Conservation (phyloP, 1,140 invertebrate species). For the Diabrotica undecimpunctata region DNA sequence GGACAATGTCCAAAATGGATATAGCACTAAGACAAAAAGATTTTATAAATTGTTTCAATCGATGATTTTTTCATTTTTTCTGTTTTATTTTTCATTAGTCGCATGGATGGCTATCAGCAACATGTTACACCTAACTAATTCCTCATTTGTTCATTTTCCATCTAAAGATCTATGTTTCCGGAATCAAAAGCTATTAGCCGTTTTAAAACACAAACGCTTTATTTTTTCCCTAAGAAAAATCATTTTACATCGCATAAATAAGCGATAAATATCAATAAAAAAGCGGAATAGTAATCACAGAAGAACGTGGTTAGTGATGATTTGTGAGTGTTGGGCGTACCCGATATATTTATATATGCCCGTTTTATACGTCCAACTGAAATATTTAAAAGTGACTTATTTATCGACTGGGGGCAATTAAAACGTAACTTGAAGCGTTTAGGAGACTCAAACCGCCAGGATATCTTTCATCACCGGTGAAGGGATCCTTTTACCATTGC, state of each 20-base stretch:
- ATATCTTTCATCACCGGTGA: conserved; percentile 8
- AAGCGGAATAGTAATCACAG: conserved; percentile 8
- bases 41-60: too few species aligned
- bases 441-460: conserved; percentile 10
- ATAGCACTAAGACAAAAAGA: too few species aligned
- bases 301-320: conserved; percentile 15
- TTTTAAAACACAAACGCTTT: background rate
- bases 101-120: too few species aligned
- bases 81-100: too few species aligned
- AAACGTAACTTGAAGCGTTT: conserved; percentile 15
- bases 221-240: background rate
- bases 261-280: conserved; percentile 19
- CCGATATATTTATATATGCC: conserved; percentile 8
- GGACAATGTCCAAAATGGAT: too few species aligned
- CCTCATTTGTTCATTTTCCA: too few species aligned
- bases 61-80: too few species aligned
- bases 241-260: conserved; percentile 11
- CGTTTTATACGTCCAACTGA: conserved; percentile 13
- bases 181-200: too few species aligned
- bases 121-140: too few species aligned
- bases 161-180: too few species aligned
- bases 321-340: conserved; percentile 12
- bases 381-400: conserved; percentile 17
- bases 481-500: background rate
- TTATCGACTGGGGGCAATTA: conserved; percentile 18